Conservation (phyloP, 2,113 vertebrate species). For the Camarhynchus parvulus region DNA sequence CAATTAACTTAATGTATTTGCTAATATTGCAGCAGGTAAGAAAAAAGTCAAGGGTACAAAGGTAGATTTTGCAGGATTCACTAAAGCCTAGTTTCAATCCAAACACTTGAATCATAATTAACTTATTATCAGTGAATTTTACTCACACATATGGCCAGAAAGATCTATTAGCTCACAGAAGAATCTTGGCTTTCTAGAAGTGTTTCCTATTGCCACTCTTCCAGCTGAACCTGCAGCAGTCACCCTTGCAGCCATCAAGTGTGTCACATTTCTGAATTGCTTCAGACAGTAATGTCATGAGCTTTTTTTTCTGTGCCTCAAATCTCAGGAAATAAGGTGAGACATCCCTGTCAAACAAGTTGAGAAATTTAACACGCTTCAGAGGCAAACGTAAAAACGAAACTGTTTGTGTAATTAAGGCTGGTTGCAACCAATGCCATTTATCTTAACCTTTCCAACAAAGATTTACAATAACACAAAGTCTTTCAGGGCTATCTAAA, state of each 20-base stretch:
- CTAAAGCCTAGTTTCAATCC: neutral
- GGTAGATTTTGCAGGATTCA: accelerated
- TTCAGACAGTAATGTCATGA: neutral
- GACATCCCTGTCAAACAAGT: neutral
- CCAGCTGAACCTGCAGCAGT: neutral
- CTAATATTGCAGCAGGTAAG: neutral
- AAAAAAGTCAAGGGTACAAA: neutral
- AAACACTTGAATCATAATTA: neutral
- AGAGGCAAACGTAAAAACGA: neutral
- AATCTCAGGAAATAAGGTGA: neutral
- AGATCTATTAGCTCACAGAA: neutral
- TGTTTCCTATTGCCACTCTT: neutral
- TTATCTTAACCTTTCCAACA: neutral
- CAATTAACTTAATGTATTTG: neutral
- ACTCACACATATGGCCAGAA: neutral
- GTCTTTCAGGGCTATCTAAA: neutral
- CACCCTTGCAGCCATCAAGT: neutral
- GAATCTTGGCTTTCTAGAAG: neutral
- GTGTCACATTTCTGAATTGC: neutral
- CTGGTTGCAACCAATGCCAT: neutral
- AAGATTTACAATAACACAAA: neutral
- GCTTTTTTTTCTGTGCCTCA: neutral
- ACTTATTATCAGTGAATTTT: neutral
- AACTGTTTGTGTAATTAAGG: neutral
- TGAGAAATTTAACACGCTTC: neutral